Conservation (phyloP, 1,140 invertebrate species). For the Pteromalus puparum region DNA sequence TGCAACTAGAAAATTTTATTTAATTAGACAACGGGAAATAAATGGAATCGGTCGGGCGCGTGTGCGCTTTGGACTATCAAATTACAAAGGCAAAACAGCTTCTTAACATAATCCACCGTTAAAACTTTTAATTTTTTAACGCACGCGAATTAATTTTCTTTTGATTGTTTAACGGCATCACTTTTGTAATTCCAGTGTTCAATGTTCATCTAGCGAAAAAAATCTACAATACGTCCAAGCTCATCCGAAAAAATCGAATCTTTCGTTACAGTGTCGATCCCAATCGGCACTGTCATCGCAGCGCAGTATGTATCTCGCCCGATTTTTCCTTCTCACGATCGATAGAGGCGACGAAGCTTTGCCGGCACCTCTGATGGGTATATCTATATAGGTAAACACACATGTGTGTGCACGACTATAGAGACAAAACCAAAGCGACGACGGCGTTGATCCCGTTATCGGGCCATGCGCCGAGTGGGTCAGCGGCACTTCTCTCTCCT, state of each 20-base stretch:
- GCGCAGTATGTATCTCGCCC: neutral
- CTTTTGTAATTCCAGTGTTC: too few relatives aligned
- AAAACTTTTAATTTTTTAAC: neutral
- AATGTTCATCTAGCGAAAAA: too few relatives aligned
- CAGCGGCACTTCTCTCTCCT: constrained; percentile 63
- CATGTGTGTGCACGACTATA: neutral
- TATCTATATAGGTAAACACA: neutral
- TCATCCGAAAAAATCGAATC: too few relatives aligned
- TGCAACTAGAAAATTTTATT: neutral
- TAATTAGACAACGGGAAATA: neutral
- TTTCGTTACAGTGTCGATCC: too few relatives aligned
- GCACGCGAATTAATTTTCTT: too few relatives aligned
- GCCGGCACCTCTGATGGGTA: neutral
- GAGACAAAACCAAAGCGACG: constrained; percentile 21
- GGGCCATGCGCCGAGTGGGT: constrained; percentile 66
- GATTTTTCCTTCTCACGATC: constrained; percentile 1
- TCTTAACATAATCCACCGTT: neutral
- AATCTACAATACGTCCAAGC: too few relatives aligned
- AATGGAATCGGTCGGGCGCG: neutral
- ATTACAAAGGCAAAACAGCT: neutral
- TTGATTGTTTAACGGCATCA: too few relatives aligned
- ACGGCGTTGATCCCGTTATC: constrained; percentile 67
- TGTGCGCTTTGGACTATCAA: neutral
- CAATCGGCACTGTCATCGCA: too few relatives aligned
- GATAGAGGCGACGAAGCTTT: neutral